Percentiles rank a stretch among this genome's conserved stretches.
phyloP scores from a whole-genome alignment of 1,140 invertebrate species.

The Pseudomyrmex pallidus region DNA sequence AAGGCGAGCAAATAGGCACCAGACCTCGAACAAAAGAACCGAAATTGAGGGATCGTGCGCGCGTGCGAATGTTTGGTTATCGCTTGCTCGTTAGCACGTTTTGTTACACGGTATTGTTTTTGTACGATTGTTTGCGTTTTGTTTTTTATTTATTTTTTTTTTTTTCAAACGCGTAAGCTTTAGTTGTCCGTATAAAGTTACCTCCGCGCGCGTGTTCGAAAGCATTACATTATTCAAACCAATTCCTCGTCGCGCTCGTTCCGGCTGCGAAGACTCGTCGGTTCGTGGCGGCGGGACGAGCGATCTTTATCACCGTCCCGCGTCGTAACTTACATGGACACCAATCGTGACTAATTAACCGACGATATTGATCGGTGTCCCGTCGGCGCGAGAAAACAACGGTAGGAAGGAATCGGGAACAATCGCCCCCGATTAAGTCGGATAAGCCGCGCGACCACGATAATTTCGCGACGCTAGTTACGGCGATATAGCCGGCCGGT shows the following conservation, averaged over 20 bases:
- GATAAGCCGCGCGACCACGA: constrained; percentile 69
- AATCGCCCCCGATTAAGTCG: constrained; percentile 51
- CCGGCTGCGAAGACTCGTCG: constrained; percentile 58
- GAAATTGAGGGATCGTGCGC: constrained; percentile 11
- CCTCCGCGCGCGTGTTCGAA: neutral
- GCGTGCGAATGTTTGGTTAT: neutral
- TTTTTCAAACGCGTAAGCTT: constrained; percentile 11
- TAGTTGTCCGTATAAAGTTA: neutral
- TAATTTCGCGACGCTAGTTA: constrained; percentile 75
- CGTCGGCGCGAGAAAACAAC: constrained; percentile 63
- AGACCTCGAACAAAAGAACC: neutral
- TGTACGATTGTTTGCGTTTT: no score
- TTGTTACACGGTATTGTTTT: neutral
- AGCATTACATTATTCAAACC: constrained; percentile 53
- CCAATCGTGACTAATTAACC: constrained; percentile 75
- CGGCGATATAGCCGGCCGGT: constrained; percentile 65
- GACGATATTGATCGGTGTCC: constrained; percentile 65
- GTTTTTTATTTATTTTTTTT: neutral
- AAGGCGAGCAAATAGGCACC: constrained; percentile 12
- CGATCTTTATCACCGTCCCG: constrained; percentile 62
- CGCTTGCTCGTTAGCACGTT: constrained; percentile 12
- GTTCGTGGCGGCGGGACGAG: constrained; percentile 37
- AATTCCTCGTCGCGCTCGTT: constrained; percentile 38
- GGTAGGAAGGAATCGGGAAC: constrained; percentile 69
- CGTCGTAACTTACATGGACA: constrained; percentile 67